Conservation (phyloP, 2,888 invertebrate species). For the Macrosiphum euphorbiae region DNA sequence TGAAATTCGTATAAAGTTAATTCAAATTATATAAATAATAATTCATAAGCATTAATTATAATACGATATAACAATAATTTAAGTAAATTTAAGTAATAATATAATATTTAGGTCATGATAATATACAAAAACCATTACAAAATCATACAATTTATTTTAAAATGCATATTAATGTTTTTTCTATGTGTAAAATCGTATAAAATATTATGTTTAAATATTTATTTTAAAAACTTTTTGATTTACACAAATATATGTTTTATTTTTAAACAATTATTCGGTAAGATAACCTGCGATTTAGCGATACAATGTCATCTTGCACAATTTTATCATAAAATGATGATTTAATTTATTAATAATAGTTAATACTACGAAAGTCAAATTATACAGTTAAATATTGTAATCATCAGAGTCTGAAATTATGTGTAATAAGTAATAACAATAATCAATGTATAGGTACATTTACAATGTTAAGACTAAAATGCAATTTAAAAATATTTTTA, state of each 20-base stretch:
- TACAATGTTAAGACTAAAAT: no score
- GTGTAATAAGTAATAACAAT: background rate
- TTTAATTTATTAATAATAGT: background rate
- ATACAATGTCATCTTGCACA: background rate
- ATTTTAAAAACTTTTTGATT: background rate
- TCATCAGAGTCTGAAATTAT: background rate
- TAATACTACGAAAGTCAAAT: background rate
- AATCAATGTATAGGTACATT: no score
- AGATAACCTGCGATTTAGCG: background rate
- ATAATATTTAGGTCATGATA: no score
- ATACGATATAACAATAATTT: background rate
- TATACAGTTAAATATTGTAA: background rate
- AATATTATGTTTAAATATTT: background rate
- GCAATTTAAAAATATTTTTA: no score
- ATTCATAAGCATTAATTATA: background rate
- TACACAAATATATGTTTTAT: background rate
- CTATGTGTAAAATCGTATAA: background rate
- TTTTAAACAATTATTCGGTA: background rate
- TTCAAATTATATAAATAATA: background rate
- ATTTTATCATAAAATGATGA: background rate
- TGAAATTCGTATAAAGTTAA: background rate
- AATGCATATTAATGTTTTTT: background rate
- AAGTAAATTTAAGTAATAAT: no score
- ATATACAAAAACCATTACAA: background rate
- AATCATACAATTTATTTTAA: background rate